Evolutionary conservation across 1,140 invertebrate species (phyloP).

Genomic region (Brachystomella parvula): DNA sequence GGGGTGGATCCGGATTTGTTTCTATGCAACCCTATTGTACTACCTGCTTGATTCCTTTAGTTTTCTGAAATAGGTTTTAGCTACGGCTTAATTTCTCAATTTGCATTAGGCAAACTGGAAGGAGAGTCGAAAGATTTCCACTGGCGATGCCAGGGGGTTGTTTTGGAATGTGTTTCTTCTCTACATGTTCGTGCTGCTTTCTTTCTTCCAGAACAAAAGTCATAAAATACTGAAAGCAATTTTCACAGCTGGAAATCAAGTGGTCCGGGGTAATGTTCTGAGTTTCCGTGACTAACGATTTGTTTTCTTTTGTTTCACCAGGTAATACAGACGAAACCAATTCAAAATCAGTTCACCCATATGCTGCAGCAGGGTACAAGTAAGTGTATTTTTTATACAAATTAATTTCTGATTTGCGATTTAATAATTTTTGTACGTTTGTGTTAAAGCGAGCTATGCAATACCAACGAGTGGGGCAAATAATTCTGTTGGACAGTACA

Average conservation of each 20-base stretch:
- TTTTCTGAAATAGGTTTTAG: background rate
- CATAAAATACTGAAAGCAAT: background rate
- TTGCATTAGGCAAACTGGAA: background rate
- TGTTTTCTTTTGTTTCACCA: conserved; percentile 31
- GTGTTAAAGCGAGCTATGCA: conserved; percentile 50
- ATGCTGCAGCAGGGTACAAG: background rate
- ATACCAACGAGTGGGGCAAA: conserved; percentile 60
- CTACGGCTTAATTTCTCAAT: background rate
- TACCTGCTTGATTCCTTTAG: background rate
- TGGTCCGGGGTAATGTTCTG: background rate
- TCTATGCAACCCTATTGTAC: background rate
- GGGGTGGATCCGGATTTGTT: background rate
- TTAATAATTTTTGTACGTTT: conserved; percentile 2
- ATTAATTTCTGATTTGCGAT: background rate
- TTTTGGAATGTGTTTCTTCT: background rate
- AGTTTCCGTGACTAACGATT: conserved; percentile 3
- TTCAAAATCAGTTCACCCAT: background rate
- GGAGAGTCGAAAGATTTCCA: too few relatives aligned
- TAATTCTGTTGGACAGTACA: conserved; percentile 64
- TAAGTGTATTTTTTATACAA: background rate
- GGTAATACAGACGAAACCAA: conserved; percentile 21
- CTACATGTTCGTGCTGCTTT: background rate
- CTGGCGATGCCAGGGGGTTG: background rate
- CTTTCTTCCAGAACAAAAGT: background rate
- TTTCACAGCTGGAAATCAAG: background rate